A percentile compares a stretch with the other conserved stretches of the same genome.
Evolutionary conservation across 2,888 invertebrate genomes (phyloP).

Genomic region (Plebejus melissa): DNA sequence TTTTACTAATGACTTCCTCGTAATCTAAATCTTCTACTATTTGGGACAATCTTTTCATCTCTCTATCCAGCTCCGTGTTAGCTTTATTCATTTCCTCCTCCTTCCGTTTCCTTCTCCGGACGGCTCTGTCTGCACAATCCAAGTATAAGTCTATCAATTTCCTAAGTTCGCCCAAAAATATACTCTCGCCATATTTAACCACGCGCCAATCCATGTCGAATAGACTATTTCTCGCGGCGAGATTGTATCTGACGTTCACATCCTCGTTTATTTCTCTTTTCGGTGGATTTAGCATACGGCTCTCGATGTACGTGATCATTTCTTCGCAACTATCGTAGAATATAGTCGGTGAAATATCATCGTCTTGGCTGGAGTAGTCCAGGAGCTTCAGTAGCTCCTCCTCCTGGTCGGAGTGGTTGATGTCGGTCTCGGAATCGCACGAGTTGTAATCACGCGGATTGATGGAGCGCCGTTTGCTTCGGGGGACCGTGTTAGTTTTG

Average conservation of each 20-base stretch:
- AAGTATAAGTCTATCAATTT: slow-evolving; percentile 60
- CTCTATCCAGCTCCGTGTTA: slow-evolving; percentile 61
- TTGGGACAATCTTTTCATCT: slow-evolving; percentile 69
- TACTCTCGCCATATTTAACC: slow-evolving; percentile 70
- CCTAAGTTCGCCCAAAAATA: slow-evolving; percentile 66
- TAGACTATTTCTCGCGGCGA: slow-evolving; percentile 62
- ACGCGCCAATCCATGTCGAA: slow-evolving; percentile 74
- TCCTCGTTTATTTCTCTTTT: slow-evolving; percentile 49
- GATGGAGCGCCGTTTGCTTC: slow-evolving; percentile 53
- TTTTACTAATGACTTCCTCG: slow-evolving; percentile 47
- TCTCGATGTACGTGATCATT: slow-evolving; percentile 63
- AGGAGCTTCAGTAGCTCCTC: slow-evolving; percentile 86
- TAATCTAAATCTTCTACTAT: slow-evolving; percentile 66
- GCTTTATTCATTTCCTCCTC: slow-evolving; percentile 51
- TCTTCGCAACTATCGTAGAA: slow-evolving; percentile 72
- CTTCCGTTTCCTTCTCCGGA: slow-evolving; percentile 53
- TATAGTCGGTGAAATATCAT: slow-evolving; percentile 72
- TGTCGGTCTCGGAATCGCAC: slow-evolving; percentile 84
- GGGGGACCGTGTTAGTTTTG: slow-evolving; percentile 55
- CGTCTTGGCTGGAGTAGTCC: slow-evolving; percentile 83
- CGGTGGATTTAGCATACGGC: slow-evolving; percentile 49
- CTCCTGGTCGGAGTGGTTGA: slow-evolving; percentile 88
- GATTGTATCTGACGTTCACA: slow-evolving; percentile 61
- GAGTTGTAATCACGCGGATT: slow-evolving; percentile 59
- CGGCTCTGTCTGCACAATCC: slow-evolving; percentile 51